These are phyloP conservation scores for Esox masquinongy DNA, from an alignment of 2,797 vertebrate species.

Conservation along the genomic window DNA sequence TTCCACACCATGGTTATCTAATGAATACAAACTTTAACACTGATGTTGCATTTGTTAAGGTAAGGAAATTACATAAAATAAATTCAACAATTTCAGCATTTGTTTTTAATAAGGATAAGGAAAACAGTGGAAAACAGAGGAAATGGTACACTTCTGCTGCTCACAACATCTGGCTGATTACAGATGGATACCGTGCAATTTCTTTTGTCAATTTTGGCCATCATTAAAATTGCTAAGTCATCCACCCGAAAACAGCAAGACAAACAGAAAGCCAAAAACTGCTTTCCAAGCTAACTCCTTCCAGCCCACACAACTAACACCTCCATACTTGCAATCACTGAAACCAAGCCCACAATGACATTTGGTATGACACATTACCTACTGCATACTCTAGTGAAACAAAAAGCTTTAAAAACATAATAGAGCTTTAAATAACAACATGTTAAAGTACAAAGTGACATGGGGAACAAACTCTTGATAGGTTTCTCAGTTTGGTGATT, in stretches of 20 bases:
- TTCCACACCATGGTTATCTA: neutral
- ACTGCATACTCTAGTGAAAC: neutral
- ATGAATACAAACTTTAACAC: neutral
- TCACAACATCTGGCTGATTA: constrained; percentile 86
- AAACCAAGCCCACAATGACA: neutral
- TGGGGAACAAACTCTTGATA: neutral
- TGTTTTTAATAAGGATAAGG: neutral
- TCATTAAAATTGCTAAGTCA: constrained; percentile 93
- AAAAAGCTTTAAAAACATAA: neutral
- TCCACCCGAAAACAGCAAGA: constrained; percentile 94
- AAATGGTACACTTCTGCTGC: constrained; percentile 24
- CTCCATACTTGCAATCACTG: neutral
- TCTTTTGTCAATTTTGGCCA: constrained; percentile 72
- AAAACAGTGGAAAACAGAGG: constrained; percentile 2
- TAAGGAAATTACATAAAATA: neutral
- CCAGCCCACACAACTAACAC: neutral
- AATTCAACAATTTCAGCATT: constrained; percentile 10
- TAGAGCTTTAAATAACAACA: neutral
- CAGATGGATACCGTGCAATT: constrained; percentile 98
- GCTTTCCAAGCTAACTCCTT: neutral
- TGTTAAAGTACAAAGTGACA: constrained; percentile 16
- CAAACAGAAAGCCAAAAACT: constrained; percentile 77
- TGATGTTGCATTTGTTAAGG: neutral
- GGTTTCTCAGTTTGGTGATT: constrained; percentile 9
- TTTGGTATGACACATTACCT: neutral